A percentile compares a stretch with the other conserved stretches of the same genome.
These are phyloP conservation scores for Augochlorella aurata DNA, from an alignment of 2,888 invertebrate species.

Conservation along the genomic window DNA sequence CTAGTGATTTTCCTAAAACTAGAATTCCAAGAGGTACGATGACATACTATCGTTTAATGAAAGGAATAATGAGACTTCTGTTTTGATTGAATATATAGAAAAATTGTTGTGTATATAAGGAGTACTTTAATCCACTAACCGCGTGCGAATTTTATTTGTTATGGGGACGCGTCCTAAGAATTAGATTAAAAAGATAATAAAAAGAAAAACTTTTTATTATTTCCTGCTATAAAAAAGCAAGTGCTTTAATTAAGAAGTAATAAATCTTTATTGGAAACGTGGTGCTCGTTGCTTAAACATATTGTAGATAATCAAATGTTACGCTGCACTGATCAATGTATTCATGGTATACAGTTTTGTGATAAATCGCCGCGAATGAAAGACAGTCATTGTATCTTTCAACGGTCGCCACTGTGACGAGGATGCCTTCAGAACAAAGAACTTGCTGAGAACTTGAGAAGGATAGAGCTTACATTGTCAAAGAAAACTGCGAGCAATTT, in stretches of 20 bases:
- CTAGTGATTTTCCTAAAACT: not conserved
- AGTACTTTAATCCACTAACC: too few species aligned
- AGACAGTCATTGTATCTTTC: constrained; percentile 65
- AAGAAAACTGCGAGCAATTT: constrained; percentile 35
- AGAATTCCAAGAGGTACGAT: not conserved
- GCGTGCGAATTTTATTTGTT: too few species aligned
- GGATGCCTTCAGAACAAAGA: constrained; percentile 41
- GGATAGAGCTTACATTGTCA: constrained; percentile 32
- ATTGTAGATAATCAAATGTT: constrained; percentile 7
- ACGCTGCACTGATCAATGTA: constrained; percentile 11
- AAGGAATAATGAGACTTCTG: not conserved
- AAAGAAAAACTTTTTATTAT: too few species aligned
- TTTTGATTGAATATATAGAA: too few species aligned
- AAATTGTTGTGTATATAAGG: too few species aligned
- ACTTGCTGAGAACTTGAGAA: constrained; percentile 19
- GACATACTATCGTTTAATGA: not conserved
- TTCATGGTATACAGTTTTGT: constrained; percentile 47
- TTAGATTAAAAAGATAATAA: too few species aligned
- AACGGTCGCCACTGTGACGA: constrained; percentile 30
- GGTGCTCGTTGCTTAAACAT: not conserved
- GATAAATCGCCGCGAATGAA: constrained; percentile 70
- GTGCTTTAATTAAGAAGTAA: not conserved
- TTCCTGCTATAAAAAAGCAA: not conserved
- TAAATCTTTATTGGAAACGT: not conserved
- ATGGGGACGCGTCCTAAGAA: too few species aligned